phyloP scores from a whole-genome alignment of 2,888 invertebrate genomes.

The Yponomeuta evonymella region DNA sequence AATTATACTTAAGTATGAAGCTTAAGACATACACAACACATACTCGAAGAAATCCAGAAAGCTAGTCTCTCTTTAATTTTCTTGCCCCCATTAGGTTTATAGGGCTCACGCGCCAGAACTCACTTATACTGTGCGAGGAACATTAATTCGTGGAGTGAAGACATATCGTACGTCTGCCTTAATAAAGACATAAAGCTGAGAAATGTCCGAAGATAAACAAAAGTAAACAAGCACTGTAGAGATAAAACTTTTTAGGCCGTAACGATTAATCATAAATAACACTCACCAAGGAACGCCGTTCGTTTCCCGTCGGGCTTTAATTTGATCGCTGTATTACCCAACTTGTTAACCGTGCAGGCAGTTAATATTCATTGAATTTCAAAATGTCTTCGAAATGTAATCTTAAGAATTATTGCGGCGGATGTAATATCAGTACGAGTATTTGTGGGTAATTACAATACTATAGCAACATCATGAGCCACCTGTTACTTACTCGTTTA shows the following conservation, averaged over 20 bases:
- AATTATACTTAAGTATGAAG: too few species aligned
- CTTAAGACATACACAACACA: too few species aligned
- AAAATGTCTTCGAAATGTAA: background rate
- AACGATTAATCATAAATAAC: slow-evolving; percentile 4
- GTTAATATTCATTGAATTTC: slow-evolving; percentile 1
- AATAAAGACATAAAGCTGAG: background rate
- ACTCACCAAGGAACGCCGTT: background rate
- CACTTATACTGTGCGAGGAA: too few species aligned
- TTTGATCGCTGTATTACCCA: background rate
- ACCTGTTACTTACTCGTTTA: background rate
- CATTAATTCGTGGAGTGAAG: too few species aligned
- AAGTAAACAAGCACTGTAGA: background rate
- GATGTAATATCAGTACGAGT: background rate
- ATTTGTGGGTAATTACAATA: background rate
- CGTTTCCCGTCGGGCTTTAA: background rate
- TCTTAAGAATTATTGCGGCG: slow-evolving; percentile 2
- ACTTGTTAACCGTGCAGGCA: slow-evolving; percentile 4
- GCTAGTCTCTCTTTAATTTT: background rate
- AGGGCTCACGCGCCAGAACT: background rate
- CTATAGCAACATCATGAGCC: background rate
- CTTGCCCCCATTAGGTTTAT: background rate
- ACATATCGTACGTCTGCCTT: too few species aligned
- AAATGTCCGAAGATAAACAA: background rate
- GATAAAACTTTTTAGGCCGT: background rate
- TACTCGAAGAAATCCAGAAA: too few species aligned